Evolutionary conservation across 1,140 invertebrate genomes (phyloP).

Genomic region (Polypedilum pembai): DNA sequence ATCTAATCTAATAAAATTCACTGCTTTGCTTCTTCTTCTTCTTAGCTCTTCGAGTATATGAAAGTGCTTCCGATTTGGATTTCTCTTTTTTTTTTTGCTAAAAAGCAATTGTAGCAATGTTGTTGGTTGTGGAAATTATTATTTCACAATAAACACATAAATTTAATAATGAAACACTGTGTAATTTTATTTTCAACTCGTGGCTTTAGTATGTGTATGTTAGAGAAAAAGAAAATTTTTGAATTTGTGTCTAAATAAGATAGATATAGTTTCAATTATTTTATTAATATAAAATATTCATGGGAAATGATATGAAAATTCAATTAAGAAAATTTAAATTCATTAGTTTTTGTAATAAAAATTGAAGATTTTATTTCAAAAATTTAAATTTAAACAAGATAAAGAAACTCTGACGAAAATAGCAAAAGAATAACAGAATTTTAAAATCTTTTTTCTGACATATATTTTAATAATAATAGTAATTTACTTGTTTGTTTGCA

Average conservation of each 20-base stretch:
- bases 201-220: not conserved
- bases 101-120: not conserved
- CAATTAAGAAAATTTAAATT: not conserved
- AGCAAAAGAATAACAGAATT: too few relatives aligned
- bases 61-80: not conserved
- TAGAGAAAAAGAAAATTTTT: not conserved
- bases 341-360: too few relatives aligned
- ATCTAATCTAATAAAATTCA: conserved; percentile 14
- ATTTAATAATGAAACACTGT: conserved; percentile 20
- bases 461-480: too few relatives aligned
- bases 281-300: not conserved
- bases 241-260: not conserved
- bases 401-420: too few relatives aligned
- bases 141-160: conserved; percentile 19
- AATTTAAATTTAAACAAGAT: too few relatives aligned
- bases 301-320: not conserved
- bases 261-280: too few relatives aligned
- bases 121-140: not conserved
- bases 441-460: too few relatives aligned
- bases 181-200: conserved; percentile 1
- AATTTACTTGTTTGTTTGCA: too few relatives aligned
- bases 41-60: too few relatives aligned
- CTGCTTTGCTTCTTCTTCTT: not conserved
- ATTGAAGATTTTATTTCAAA: too few relatives aligned
- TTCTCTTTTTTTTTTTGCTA: not conserved